Evolutionary conservation across 2,113 vertebrate species (phyloP).

Genomic region (Laticauda laticaudata): DNA sequence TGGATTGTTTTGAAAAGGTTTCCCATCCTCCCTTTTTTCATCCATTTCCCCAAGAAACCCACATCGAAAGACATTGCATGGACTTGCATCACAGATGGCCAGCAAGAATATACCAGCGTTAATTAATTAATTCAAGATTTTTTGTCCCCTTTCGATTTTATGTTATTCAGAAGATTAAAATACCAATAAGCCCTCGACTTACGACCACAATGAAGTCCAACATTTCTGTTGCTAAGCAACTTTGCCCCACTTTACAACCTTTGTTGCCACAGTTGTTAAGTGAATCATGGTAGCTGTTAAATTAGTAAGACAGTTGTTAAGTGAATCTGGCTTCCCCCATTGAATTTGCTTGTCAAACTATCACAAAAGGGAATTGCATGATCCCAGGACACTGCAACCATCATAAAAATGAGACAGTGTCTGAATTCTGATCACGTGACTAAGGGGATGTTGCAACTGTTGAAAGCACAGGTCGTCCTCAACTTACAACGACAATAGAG

Average conservation of each 20-base stretch:
- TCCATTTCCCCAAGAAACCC: not conserved
- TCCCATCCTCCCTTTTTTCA: not conserved
- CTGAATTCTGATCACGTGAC: not conserved
- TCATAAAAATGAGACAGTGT: not conserved
- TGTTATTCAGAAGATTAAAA: not conserved
- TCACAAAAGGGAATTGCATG: not conserved
- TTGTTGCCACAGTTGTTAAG: not conserved
- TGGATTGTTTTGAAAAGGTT: not conserved
- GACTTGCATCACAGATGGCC: not conserved
- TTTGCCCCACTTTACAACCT: not conserved
- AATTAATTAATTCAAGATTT: not conserved
- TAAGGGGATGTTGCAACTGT: not conserved
- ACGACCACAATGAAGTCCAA: not conserved
- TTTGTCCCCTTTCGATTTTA: not conserved
- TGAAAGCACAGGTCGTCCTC: too few species aligned
- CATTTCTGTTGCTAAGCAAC: not conserved
- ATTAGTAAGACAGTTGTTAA: not conserved
- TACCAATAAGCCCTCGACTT: not conserved
- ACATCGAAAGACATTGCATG: not conserved
- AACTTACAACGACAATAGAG: too few species aligned
- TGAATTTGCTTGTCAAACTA: not conserved
- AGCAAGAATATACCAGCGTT: not conserved
- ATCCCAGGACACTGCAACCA: not conserved
- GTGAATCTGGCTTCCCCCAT: not conserved
- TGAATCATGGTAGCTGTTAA: not conserved